Conservation (phyloP, 2,113 vertebrate genomes). For the Suncus etruscus region DNA sequence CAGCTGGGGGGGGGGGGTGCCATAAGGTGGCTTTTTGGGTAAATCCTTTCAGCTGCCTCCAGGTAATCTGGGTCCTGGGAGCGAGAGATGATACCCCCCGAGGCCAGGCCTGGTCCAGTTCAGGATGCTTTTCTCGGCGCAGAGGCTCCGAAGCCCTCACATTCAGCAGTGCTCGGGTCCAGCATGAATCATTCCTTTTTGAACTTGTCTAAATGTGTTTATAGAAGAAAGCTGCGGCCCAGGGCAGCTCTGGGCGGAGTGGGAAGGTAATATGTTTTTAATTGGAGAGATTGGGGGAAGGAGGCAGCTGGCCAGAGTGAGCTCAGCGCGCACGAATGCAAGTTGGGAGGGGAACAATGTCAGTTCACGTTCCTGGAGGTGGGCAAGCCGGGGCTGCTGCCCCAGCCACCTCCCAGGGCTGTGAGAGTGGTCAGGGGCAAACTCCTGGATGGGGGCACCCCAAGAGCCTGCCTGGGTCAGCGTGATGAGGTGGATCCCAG, state of each 20-base stretch:
- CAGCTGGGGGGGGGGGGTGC: conserved; percentile 40
- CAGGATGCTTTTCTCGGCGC: conserved; percentile 71
- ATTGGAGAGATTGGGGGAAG: conserved; percentile 83
- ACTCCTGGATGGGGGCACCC: background rate
- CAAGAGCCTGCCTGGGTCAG: background rate
- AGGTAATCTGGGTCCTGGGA: conserved; percentile 74
- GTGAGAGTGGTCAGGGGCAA: background rate
- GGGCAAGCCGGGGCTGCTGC: background rate
- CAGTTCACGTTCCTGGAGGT: conserved; percentile 66
- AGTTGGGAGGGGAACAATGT: conserved; percentile 71
- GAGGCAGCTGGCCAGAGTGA: conserved; percentile 82
- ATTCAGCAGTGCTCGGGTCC: conserved; percentile 70
- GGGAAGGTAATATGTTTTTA: conserved; percentile 86
- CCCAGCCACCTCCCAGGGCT: background rate
- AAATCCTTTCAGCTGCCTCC: conserved; percentile 82
- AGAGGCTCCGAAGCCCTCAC: conserved; percentile 68
- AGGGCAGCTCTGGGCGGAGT: conserved; percentile 78
- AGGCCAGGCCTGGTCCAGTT: conserved; percentile 75
- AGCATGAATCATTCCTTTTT: conserved; percentile 84
- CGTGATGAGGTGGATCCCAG: background rate
- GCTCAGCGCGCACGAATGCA: conserved; percentile 78
- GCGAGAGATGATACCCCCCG: conserved; percentile 81
- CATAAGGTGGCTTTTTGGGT: conserved; percentile 76
- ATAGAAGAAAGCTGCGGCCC: conserved; percentile 85
- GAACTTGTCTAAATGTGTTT: conserved; percentile 85